Evolutionary conservation across 2,888 invertebrate genomes (phyloP), one percentile per base, ranked within the genome.

Genomic region (Melolontha melolontha): DNA sequence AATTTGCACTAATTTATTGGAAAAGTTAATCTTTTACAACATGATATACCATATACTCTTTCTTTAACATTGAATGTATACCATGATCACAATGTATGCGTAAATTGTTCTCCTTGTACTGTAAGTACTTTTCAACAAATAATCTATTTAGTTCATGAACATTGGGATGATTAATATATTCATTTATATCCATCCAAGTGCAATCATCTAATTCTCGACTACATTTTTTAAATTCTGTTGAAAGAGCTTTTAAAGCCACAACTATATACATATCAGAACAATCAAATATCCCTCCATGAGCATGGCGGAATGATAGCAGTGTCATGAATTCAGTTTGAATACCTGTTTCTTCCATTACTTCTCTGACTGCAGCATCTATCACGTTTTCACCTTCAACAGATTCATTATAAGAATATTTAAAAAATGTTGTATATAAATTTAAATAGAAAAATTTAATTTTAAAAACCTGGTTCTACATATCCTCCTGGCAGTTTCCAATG

Each of bases 401-500:
- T 64, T 40, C 29, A n/a, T 41, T 14, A 8, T 10, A 39, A 8
- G 2, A 49, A 49, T 34, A 49, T 5, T 52, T 57, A 14, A 67
- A 4, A 47, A 8, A 4, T n/a, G n/a, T 7, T 47, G 17, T 2
- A 29, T 42, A 39, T 14, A n/a, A n/a, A 41, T 39, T 5, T 14
- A 16, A 29, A 22, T 49, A 14, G 14, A 41, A 17, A 8, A 12
- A 41, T 16, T 16, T 39, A 22, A 51, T 39, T 11, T 51, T 55
- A 47, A 42, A 22, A 82, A 92, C 94, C 91, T 83, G 91, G 91
- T 81, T 96, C 93, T 14, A 94, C 93, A 84, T 93, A 93, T 59
- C 97, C 97, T 63, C 97, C 97, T 12, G 97, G 97, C 6, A 97
- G 84, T 84, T 97, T 97, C 95, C 95, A 97, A 77, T 89, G 88